Evolutionary conservation across 2,797 vertebrate genomes (phyloP).

Genomic region (Acanthis flammea): DNA sequence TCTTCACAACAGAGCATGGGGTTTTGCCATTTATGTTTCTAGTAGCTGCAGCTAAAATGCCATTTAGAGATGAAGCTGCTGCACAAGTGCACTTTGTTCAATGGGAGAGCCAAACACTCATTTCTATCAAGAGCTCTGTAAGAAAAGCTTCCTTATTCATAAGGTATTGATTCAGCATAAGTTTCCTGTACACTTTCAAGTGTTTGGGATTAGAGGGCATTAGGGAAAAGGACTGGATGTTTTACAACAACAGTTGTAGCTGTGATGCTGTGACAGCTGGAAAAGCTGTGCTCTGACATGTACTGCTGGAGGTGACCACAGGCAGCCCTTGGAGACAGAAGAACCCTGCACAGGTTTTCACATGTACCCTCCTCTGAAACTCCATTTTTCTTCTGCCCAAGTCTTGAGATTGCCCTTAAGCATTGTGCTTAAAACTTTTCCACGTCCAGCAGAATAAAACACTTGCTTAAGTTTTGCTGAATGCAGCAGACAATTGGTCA

Average conservation of each 20-base stretch:
- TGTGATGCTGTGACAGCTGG: background rate
- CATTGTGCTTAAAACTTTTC: background rate
- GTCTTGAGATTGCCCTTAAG: background rate
- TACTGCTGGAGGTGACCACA: background rate
- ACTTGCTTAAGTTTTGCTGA: background rate
- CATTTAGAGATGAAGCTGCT: slow-evolving; percentile 5
- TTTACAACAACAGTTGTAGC: background rate
- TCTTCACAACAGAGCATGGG: background rate
- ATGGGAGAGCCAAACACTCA: background rate
- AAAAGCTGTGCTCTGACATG: background rate
- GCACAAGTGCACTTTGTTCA: slow-evolving; percentile 34
- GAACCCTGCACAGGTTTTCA: background rate
- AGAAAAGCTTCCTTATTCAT: slow-evolving; percentile 28
- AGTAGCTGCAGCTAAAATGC: slow-evolving; percentile 5
- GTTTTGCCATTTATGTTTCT: slow-evolving; percentile 12
- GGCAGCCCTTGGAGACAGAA: background rate
- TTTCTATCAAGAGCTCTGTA: background rate
- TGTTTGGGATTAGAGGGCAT: slow-evolving; percentile 23
- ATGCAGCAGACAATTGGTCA: background rate
- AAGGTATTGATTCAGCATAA: background rate
- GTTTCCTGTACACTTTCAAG: slow-evolving; percentile 4
- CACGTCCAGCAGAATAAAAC: background rate
- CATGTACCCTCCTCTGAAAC: background rate
- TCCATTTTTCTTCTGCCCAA: background rate
- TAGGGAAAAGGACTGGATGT: background rate